These are phyloP conservation scores for Danio choprae DNA, from an alignment of 2,797 vertebrate species.

Conservation along the genomic window DNA sequence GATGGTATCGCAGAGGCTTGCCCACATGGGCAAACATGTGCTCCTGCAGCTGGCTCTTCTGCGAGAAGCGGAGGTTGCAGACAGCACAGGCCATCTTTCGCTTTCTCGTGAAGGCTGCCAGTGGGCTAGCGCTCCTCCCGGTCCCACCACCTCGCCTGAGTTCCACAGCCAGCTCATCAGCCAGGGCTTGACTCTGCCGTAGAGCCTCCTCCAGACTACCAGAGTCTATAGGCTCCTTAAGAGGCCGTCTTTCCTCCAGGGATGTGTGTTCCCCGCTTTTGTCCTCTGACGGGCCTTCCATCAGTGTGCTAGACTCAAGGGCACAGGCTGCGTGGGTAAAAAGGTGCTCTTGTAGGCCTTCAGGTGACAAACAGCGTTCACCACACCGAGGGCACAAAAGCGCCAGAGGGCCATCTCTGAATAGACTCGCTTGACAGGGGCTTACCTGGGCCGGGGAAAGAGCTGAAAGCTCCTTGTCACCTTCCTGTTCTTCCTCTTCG, in stretches of 20 bases:
- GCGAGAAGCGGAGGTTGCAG: constrained; percentile 87
- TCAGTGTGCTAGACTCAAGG: constrained; percentile 83
- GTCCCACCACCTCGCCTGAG: constrained; percentile 66
- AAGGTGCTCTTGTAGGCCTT: constrained; percentile 87
- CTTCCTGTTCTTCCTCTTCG: constrained; percentile 80
- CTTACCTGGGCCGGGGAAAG: constrained; percentile 73
- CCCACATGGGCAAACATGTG: constrained; percentile 94
- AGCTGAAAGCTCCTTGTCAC: constrained; percentile 73
- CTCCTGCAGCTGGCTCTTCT: constrained; percentile 92
- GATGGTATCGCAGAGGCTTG: constrained; percentile 83
- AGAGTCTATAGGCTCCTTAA: constrained; percentile 71
- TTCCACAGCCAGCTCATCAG: constrained; percentile 76
- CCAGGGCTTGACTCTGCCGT: constrained; percentile 86
- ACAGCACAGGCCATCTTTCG: constrained; percentile 90
- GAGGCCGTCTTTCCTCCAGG: constrained; percentile 75
- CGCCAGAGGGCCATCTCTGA: constrained; percentile 77
- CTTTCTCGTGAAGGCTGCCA: constrained; percentile 84
- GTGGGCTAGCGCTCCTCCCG: constrained; percentile 48
- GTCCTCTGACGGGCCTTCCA: constrained; percentile 79
- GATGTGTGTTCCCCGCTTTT: constrained; percentile 70
- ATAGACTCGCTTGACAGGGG: constrained; percentile 68
- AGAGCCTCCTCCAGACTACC: constrained; percentile 83
- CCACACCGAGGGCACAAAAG: constrained; percentile 93
- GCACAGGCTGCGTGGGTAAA: constrained; percentile 87
- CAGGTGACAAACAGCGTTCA: constrained; percentile 87